Percentiles rank a stretch among this genome's conserved stretches.
These are phyloP conservation scores for Bruchidius siliquastri DNA, from an alignment of 2,888 invertebrate species.

Conservation along the genomic window DNA sequence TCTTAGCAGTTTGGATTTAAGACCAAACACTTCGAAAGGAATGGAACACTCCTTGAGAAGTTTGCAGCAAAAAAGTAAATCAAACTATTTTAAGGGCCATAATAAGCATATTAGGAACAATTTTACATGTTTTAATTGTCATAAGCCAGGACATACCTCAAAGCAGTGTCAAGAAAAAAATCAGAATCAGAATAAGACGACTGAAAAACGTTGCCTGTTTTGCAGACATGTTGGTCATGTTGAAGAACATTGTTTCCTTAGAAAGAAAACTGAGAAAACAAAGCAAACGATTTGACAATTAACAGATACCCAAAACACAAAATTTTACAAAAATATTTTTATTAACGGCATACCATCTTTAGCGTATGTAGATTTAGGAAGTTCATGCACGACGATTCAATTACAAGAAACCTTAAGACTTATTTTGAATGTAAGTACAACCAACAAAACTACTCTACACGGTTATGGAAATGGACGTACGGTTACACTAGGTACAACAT, in stretches of 20 bases:
- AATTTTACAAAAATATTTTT: conserved; percentile 11
- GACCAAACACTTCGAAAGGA: conserved; percentile 1
- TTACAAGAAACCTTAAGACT: conserved; percentile 10
- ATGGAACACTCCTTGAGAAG: neutral
- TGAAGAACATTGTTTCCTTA: conserved; percentile 5
- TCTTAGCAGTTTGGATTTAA: conserved; percentile 9
- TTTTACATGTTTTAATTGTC: neutral
- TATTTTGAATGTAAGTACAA: conserved; percentile 2
- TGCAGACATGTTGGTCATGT: conserved; percentile 3
- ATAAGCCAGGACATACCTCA: conserved; percentile 2
- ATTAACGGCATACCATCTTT: conserved; percentile 15
- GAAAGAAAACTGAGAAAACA: neutral
- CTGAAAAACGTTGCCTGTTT: conserved; percentile 1
- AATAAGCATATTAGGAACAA: neutral
- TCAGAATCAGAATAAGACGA: neutral
- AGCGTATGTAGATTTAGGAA: conserved; percentile 20
- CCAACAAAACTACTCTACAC: conserved; percentile 8
- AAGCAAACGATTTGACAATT: conserved; percentile 10
- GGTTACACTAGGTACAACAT: conserved; percentile 9
- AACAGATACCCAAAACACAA: conserved; percentile 9
- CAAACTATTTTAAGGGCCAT: neutral
- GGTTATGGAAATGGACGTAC: conserved; percentile 18
- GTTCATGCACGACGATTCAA: conserved; percentile 16
- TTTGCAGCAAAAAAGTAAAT: neutral
- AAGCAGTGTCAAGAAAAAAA: neutral